Percentiles rank a stretch among this genome's conserved stretches.
These are phyloP conservation scores for Helicoverpa armigera DNA, from an alignment of 1,140 invertebrate genomes.

Conservation along the genomic window DNA sequence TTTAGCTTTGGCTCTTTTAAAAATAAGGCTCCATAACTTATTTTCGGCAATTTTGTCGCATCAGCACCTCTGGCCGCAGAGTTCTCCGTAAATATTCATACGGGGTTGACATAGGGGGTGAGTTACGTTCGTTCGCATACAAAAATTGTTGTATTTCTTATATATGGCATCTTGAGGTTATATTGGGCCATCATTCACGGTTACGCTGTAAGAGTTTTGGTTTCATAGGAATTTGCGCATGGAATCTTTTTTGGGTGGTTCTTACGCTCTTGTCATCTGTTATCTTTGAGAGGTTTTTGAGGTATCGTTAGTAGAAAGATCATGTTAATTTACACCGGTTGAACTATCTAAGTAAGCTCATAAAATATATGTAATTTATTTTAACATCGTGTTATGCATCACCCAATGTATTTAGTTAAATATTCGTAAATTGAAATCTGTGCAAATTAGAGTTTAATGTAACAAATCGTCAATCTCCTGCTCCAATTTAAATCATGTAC, in stretches of 20 bases:
- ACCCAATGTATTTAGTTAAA: too few relatives aligned
- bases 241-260: too few relatives aligned
- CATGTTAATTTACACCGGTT: too few relatives aligned
- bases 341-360: too few relatives aligned
- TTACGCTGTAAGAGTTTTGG: background rate
- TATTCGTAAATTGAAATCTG: too few relatives aligned
- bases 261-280: too few relatives aligned
- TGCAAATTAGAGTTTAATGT: too few relatives aligned
- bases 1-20: background rate
- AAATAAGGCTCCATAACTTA: constrained; percentile 28
- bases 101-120: constrained; percentile 24
- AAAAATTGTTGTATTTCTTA: constrained; percentile 30
- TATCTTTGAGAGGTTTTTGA: too few relatives aligned
- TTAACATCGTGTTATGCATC: too few relatives aligned
- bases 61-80: background rate
- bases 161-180: constrained; percentile 8
- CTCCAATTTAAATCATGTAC: background rate
- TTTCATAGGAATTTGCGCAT: background rate
- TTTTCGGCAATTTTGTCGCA: constrained; percentile 32
- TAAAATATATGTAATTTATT: too few relatives aligned
- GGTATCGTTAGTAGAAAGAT: too few relatives aligned
- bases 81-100: constrained; percentile 43
- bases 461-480: background rate
- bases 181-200: background rate
- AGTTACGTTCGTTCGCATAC: constrained; percentile 25